Conservation (phyloP, 2,797 vertebrate species). For the Eidolon dupreanum region DNA sequence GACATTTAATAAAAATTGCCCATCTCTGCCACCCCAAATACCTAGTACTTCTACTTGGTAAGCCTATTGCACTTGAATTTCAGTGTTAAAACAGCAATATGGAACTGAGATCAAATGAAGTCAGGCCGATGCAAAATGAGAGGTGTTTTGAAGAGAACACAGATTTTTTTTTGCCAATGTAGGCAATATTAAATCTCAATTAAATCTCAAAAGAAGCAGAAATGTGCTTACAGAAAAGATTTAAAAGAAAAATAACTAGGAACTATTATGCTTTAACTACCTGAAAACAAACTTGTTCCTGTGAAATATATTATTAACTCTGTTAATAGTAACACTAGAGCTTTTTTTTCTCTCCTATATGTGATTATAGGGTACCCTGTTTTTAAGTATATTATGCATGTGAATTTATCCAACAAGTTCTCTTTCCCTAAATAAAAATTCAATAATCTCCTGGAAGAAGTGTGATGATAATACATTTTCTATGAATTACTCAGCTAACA, state of each 20-base stretch:
- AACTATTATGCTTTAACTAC: conserved; percentile 51
- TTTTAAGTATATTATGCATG: conserved; percentile 12
- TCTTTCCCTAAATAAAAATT: conserved; percentile 46
- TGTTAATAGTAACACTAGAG: conserved; percentile 13
- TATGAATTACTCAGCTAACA: background rate
- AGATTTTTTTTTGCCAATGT: conserved; percentile 52
- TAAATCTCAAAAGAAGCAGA: conserved; percentile 60
- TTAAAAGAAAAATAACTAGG: conserved; percentile 67
- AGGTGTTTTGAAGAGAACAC: conserved; percentile 58
- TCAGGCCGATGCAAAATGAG: conserved; percentile 65
- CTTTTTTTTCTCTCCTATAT: conserved; percentile 38
- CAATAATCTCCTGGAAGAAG: background rate
- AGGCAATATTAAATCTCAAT: conserved; percentile 59
- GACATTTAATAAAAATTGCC: conserved; percentile 58
- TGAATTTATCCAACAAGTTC: conserved; percentile 39
- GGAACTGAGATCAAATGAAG: conserved; percentile 24
- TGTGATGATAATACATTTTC: background rate
- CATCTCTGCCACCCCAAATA: background rate
- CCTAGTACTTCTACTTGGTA: background rate
- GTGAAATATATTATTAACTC: conserved; percentile 59
- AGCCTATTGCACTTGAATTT: background rate
- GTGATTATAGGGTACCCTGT: background rate
- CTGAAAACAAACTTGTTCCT: conserved; percentile 60
- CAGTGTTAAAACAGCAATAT: conserved; percentile 47
- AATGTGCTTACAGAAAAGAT: conserved; percentile 60